Base-by-base conservation (phyloP, 2,888 invertebrate species). In the Tetramorium bicarinatum region DNA sequence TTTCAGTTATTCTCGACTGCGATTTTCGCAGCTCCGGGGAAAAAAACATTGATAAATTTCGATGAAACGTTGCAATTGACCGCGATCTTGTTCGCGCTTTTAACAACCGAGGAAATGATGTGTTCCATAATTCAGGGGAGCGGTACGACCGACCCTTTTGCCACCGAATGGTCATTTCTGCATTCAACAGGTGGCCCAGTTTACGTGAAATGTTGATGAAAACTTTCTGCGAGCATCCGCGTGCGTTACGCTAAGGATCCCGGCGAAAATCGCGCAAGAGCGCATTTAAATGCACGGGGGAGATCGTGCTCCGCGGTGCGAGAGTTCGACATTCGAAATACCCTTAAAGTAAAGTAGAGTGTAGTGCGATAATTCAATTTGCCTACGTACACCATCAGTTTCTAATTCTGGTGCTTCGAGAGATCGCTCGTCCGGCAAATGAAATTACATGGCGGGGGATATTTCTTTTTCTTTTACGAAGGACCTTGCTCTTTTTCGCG, bases 171-270 rank as follows among this genome's bases (percentile, higher is more conserved):
- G 91, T 92, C 91, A 91, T 89, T 91, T 83, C 87, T 80, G 81
- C 85, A 88, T 88, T 92, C 93, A 93, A 93, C 93, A 93, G 91
- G 93, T 92, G 92, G 92, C 87, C 85, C 91, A 87, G 87, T 90
- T 90, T 87, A 84, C 88, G 90, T 92, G 91, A 90, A 92, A 92
- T 89, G 90, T 92, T 92, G 88, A 91, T 92, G 89, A 92, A 92
- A 90, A 91, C 88, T 89, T 88, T 86, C 85, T 77, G 85, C 86
- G 86, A 83, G 82, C 83, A 77, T 82, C 77, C 72, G 82, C 76
- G 72, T 81, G 81, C 89, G 81, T 84, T 85, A 62, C 67, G 72
- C 54, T 59, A 76, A 66, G 56, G 80, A 80, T 72, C 66, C 25
- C 59, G 81, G 69, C 62, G 74, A 89, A 82, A 76, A 62, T 64